Evolutionary conservation across 2,797 vertebrate species (phyloP).

Genomic region (Sebastes elongatus): DNA sequence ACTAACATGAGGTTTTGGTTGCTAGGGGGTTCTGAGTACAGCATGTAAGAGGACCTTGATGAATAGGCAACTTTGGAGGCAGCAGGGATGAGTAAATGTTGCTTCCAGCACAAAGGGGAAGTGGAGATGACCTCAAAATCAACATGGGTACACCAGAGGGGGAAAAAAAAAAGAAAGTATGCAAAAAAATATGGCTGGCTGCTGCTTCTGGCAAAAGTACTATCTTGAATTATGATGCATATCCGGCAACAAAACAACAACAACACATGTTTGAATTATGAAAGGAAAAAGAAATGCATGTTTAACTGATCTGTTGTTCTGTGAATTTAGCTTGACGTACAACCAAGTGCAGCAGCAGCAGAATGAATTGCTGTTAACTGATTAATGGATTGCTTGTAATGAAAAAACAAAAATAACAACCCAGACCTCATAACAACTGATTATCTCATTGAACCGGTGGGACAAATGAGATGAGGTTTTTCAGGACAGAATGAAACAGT

Average conservation of each 20-base stretch:
- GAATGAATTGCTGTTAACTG: not conserved
- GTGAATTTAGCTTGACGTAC: not conserved
- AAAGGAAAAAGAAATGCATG: not conserved
- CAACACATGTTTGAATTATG: not conserved
- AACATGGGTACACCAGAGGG: not conserved
- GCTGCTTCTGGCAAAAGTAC: not conserved
- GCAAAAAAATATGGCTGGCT: not conserved
- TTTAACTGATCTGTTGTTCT: not conserved
- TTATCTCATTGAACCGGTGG: not conserved
- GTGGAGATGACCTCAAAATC: slow-evolving; percentile 25
- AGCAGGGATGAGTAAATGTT: slow-evolving; percentile 22
- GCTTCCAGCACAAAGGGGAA: slow-evolving; percentile 1
- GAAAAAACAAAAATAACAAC: not conserved
- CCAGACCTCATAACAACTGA: not conserved
- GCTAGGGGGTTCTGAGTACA: not conserved
- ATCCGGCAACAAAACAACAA: not conserved
- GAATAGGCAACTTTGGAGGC: slow-evolving; percentile 21
- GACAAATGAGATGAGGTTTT: not conserved
- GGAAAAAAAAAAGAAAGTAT: not conserved
- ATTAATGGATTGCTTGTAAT: slow-evolving; percentile 16
- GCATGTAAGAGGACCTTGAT: not conserved
- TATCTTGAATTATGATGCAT: not conserved
- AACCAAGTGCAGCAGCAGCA: not conserved
- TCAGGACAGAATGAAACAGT: no score
- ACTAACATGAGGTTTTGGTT: not conserved